Base-by-base conservation (phyloP, 2,797 vertebrate genomes). In the Kryptopterus vitreolus region DNA sequence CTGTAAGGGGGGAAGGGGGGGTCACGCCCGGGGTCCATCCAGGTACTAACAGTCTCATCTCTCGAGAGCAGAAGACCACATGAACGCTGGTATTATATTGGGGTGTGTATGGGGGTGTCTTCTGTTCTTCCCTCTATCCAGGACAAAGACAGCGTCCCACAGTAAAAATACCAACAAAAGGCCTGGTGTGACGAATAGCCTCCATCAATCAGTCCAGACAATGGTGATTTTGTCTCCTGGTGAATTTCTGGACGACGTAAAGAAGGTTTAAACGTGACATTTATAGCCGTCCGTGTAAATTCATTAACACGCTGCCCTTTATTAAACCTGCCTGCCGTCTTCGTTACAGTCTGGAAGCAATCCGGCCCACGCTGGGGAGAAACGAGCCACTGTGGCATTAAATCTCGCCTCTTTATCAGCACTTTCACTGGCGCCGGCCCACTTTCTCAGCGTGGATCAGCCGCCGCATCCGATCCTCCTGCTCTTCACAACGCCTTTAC, bases 281-380 rank as follows among this genome's bases (percentile, higher is more conserved):
- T 82, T 83, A 72, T 38, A 80, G 70, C 57, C 46, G 29, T 22
- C 18, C 46, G 13, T 68, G 65, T 46, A 75, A 70, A 83, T 85
- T 85, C 76, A 85, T 83, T 80, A 82, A 63, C 71, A 52, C 0
- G 5, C 33, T 83, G 81, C 62, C 65, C 74, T 82, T 85, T 85
- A 76, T 76, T 78, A 80, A 78, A 73, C 38, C 75, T 86, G n/a
- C n/a, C n/a, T n/a, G n/a, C 76, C 79, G 79, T 85, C 73, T 83
- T 73, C 84, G 77, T 33, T 33, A 53, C 50, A 72, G 50, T 55
- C 29, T 33, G 76, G 76, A 78, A 76, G 61, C 43, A 76, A 66
- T 66, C 73, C 83, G 62, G 35, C 53, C 7, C 24, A 50, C 10
- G 68, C 38, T 38, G 62, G 20, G 61, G 69, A 82, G 50, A 70